Base-by-base conservation (phyloP, 2,797 vertebrate species). In the Paramormyrops hopkinsi region DNA sequence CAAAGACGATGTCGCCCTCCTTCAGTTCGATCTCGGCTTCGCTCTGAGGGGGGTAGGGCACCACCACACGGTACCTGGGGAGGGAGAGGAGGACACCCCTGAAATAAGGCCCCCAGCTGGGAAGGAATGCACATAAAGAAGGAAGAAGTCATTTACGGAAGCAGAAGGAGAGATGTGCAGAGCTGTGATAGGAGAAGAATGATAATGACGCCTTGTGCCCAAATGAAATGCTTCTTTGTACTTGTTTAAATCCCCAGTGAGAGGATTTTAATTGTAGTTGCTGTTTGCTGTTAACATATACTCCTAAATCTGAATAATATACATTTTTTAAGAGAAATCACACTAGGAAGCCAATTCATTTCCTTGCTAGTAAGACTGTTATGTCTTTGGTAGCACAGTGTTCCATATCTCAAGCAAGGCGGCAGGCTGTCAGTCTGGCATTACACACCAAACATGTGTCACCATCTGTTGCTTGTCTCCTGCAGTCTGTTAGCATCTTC, bases 21-120 rank as follows among this genome's bases (percentile, higher is more conserved):
- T 99, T 99, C 41, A 99, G 98, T 92, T 99, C 99, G 93, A 99
- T 97, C 94, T 99, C 99, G 0, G 98, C 98, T 93, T 99, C 99
- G 0, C 98, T 99, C 95, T 99, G 99, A 14, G 99, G 98, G 91
- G 99, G 99, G 91, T 99, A 99, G 7, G 99, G 98, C 46, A 99
- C 99, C 95, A 99, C 97, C 93, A 99, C 98, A 51, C 98, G 95
- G 95, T 98, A 99, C 96, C 99, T 99, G 94, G 88, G 88, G 91
- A 83, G 69, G n/a, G 89, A 17, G 46, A 50, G 56, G 56, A 46
- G 65, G 1, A 48, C 86, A 22, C 3, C 19, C 46, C 54, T 65
- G 56, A 65, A 88, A 56, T 46, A 56, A 88, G 56, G 56, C 19
- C 86, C 54, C 37, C 33, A 22, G 86, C 86, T 44, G 37, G 54